phyloP scores from a whole-genome alignment of 2,113 vertebrate genomes.

The Pelecanus crispus region DNA sequence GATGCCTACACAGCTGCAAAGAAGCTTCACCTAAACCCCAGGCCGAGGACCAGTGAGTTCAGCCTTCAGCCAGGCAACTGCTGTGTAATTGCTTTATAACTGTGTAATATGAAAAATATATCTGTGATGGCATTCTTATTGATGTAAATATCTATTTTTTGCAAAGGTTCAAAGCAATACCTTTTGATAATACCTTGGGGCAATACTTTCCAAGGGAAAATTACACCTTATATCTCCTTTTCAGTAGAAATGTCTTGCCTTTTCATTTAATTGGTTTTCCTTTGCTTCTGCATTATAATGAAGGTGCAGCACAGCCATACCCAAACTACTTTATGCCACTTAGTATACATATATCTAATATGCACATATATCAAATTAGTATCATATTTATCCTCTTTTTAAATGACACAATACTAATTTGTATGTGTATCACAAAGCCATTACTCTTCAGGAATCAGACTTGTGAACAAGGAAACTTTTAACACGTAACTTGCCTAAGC shows the following conservation, averaged over 20 bases:
- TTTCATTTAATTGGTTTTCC: conserved; percentile 8
- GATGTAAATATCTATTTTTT: neutral
- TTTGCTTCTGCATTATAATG: neutral
- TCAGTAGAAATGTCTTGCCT: neutral
- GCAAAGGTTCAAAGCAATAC: neutral
- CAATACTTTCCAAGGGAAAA: neutral
- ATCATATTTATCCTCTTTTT: neutral
- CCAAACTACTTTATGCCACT: neutral
- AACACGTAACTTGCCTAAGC: neutral
- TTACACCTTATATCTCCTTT: neutral
- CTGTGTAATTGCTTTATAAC: neutral
- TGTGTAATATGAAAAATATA: neutral
- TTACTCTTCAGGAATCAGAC: neutral
- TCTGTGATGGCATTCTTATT: neutral
- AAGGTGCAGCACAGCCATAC: neutral
- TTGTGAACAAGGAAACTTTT: neutral
- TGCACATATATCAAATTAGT: neutral
- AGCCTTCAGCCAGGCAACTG: neutral
- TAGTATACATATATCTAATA: neutral
- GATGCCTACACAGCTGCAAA: neutral
- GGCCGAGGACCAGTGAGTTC: neutral
- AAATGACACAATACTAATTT: neutral
- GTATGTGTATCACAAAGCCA: neutral
- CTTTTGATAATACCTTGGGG: neutral
- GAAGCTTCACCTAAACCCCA: neutral